Evolutionary conservation across 1,140 invertebrate species (phyloP).

Genomic region (Centruroides sculpturatus): DNA sequence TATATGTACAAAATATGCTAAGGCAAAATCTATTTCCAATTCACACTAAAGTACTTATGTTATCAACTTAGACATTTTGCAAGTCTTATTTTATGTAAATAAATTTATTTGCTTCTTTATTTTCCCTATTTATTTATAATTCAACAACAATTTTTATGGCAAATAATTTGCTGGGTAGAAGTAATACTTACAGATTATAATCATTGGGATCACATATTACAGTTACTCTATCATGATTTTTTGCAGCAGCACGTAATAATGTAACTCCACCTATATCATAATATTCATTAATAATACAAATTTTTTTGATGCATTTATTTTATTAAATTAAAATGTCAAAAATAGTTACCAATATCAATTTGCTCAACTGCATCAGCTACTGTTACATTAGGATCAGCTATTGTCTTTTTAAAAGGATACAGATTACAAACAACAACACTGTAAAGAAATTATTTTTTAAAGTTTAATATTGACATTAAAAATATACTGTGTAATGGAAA

Average conservation of each 20-base stretch:
- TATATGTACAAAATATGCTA: no score
- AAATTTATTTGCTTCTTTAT: no score
- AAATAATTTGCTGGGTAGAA: no score
- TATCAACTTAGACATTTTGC: no score
- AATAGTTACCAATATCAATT: constrained; percentile 18
- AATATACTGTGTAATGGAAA: not conserved
- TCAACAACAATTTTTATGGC: no score
- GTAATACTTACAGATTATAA: constrained; percentile 39
- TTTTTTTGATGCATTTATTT: not conserved
- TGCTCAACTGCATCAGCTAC: constrained; percentile 90
- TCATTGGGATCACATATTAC: constrained; percentile 86
- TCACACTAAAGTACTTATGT: no score
- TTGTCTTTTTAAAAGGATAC: constrained; percentile 87
- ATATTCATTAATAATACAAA: no score
- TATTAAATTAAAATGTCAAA: not conserved
- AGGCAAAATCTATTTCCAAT: no score
- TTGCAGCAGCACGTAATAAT: constrained; percentile 83
- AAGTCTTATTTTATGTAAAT: no score
- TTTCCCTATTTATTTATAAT: no score
- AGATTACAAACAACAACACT: constrained; percentile 84
- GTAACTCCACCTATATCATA: constrained; percentile 66
- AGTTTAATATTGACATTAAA: not conserved
- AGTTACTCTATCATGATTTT: constrained; percentile 91
- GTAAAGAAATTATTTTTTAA: constrained; percentile 35
- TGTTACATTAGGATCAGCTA: constrained; percentile 63